Base-by-base conservation (phyloP, 2,113 vertebrate genomes). In the Cercopithecus mona region DNA sequence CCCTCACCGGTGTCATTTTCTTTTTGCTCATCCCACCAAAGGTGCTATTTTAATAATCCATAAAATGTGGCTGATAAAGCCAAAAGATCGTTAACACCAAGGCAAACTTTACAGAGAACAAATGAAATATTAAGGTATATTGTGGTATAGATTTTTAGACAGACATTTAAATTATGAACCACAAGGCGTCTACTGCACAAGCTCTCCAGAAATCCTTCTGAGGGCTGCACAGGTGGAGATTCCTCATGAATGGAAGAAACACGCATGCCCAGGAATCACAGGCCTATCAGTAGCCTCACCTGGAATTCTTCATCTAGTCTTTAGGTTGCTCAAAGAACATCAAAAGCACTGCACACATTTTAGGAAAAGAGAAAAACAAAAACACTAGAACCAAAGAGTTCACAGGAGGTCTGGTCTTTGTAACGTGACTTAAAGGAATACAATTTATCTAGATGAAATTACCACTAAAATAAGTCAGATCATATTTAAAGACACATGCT, bases 81-180 rank as follows among this genome's bases (percentile, higher is more conserved):
- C 23, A 59, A 48, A 81, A 86, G 55, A 89, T 76, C 75, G 48
- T 8, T 87, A 92, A 25, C 14, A 79, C 1, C 27, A 89, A 96
- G 87, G 68, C 93, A 61, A 93, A 35, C 10, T 72, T 86, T 32
- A 75, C 23, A 40, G 55, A 86, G 16, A 97, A 27, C 38, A 96
- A 95, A 94, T 78, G 40, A 93, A 97, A 83, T 92, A 87, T 55
- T 80, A 76, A 92, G 72, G 70, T 57, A 25, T 40, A 72, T 40
- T 0, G 20, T 64, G 68, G 86, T 22, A 27, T 1, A 16, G 30
- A 76, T 78, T 94, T 96, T 84, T 83, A 66, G 95, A 45, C 20
- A 93, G 40, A 59, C 2, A 5, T 81, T 87, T 92, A 80, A 86
- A 92, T 84, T 70, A 91, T 18, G 70, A 96, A 88, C 30, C 90